These are phyloP conservation scores for Lepus timidus DNA, from an alignment of 2,113 vertebrate genomes.

Conservation along the genomic window DNA sequence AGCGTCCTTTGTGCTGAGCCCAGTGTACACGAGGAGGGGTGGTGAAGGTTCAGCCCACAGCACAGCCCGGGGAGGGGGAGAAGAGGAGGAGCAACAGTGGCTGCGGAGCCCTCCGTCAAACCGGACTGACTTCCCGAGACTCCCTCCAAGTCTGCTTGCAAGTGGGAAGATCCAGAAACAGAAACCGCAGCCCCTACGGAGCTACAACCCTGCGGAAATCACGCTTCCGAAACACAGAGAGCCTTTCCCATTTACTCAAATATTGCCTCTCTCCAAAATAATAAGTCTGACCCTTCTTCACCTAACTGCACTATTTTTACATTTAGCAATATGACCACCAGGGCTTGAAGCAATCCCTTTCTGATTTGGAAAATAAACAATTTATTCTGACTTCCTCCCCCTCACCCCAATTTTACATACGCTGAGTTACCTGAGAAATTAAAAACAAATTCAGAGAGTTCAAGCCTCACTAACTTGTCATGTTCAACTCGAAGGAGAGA, in stretches of 20 bases:
- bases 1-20: neutral
- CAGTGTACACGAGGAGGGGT: neutral
- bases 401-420: neutral
- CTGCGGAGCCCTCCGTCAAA: neutral
- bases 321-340: slow-evolving; percentile 38
- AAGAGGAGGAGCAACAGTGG: neutral
- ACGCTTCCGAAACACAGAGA: neutral
- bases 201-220: neutral
- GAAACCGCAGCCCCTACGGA: slow-evolving; percentile 67
- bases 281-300: slow-evolving; percentile 41
- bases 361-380: slow-evolving; percentile 2
- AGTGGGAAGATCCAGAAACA: slow-evolving; percentile 76
- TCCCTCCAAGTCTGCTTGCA: slow-evolving; percentile 55
- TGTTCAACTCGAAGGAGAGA: neutral
- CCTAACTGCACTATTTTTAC: slow-evolving; percentile 25
- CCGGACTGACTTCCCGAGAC: slow-evolving; percentile 40
- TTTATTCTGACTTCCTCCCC: neutral
- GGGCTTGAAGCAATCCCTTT: neutral
- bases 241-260: neutral
- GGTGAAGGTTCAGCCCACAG: neutral
- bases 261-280: neutral
- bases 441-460: neutral
- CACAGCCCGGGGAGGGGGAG: neutral
- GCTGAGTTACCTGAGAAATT: neutral
- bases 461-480: neutral